Percentiles rank a stretch among this genome's conserved stretches.
Conservation (phyloP, 2,797 vertebrate genomes). For the Pipistrellus nathusii region DNA sequence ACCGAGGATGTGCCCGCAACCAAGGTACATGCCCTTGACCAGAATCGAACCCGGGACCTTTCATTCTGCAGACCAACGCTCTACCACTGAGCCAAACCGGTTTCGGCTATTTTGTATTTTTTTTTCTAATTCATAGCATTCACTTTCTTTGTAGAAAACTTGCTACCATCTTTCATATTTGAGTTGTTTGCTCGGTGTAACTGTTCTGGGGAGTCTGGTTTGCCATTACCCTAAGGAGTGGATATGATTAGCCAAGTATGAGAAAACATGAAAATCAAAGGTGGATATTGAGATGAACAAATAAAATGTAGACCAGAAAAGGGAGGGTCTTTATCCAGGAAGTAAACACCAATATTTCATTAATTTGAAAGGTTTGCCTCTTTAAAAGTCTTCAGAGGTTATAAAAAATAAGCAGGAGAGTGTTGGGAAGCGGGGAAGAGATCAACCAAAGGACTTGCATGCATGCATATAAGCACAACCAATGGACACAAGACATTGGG, state of each 20-base stretch:
- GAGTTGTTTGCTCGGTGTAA: not conserved
- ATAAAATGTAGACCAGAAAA: not conserved
- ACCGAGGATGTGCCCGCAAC: too few species aligned
- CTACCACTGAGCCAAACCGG: too few species aligned
- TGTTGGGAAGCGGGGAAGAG: too few species aligned
- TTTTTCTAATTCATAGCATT: not conserved
- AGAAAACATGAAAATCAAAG: not conserved
- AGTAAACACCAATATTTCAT: constrained; percentile 34
- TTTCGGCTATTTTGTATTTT: not conserved
- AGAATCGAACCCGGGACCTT: too few species aligned
- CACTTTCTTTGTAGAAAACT: not conserved
- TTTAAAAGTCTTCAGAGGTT: not conserved
- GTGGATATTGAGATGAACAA: constrained; percentile 25
- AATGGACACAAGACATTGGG: too few species aligned
- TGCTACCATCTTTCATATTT: not conserved
- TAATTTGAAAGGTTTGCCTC: constrained; percentile 52
- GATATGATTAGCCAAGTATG: not conserved
- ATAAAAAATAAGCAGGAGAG: not conserved
- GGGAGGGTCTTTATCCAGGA: not conserved
- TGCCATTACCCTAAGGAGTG: not conserved
- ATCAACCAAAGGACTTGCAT: too few species aligned
- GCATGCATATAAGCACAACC: too few species aligned
- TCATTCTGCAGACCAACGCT: too few species aligned
- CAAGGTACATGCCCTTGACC: too few species aligned
- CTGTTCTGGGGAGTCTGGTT: not conserved